Evolutionary conservation across 2,797 vertebrate species (phyloP), one percentile per base, ranked within the genome.

Genomic region (Epinephelus awoara): DNA sequence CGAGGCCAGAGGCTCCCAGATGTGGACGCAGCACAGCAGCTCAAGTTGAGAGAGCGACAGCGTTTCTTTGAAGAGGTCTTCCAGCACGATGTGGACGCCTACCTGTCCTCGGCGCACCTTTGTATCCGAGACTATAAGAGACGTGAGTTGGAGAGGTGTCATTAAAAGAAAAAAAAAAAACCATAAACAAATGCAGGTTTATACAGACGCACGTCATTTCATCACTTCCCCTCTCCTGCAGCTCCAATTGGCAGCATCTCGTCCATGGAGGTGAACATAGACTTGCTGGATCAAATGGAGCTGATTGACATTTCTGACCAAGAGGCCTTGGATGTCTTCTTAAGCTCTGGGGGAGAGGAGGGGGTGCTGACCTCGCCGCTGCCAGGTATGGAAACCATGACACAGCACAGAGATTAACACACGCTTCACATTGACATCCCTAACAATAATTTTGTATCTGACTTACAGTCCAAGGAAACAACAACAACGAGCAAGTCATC

Each of bases 201-300:
- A 65, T 8, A 44, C 14, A 54, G 4, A 44, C 42, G 25, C 17
- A 27, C 13, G 34, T 6, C 0, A 46, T 58, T 21, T 25, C 0
- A 59, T 13, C 13, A 14, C 2, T 49, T 72, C 10, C 2, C 5
- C 9, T 72, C 29, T 25, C 27, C 29, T 58, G 62, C 70, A 96
- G 95, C 95, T 77, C 95, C 95, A 1, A 93, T 96, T 11, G 93
- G 95, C 81, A 96, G 95, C 83, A 85, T 99, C 91, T 99, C 98
- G 0, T 99, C 98, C 63, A 99, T 99, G 98, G 98, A 99, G 91
- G 98, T 99, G 78, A 99, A 99, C 0, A 97, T 99, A 88, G 98
- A 99, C 91, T 93, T 98, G 73, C 90, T 99, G 89, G 98, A 99
- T 85, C 97, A 99, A 92, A 97, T 99, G 95, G 98, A 99, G 29